Evolutionary conservation across 2,797 vertebrate species (phyloP).

Genomic region (Hozukius guyotensis): DNA sequence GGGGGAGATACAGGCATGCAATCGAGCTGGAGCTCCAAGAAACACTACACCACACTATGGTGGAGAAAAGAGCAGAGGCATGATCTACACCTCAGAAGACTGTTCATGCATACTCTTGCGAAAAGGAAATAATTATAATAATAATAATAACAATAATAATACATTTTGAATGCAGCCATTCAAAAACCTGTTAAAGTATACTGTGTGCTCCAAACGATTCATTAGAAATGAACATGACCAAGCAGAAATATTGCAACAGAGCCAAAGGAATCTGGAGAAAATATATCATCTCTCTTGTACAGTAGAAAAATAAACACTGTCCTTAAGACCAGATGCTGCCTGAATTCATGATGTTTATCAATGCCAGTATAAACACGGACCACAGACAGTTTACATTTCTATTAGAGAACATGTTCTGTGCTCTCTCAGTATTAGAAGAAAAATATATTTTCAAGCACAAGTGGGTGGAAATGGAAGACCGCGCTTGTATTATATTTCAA

Average conservation of each 20-base stretch:
- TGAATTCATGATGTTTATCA: slow-evolving; percentile 78
- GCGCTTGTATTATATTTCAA: slow-evolving; percentile 44
- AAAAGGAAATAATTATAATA: slow-evolving; percentile 9
- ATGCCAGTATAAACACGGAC: slow-evolving; percentile 69
- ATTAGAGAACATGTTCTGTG: slow-evolving; percentile 67
- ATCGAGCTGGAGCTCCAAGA: slow-evolving; percentile 58
- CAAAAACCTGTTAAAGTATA: background rate
- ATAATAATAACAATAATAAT: slow-evolving; percentile 5
- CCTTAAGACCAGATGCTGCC: slow-evolving; percentile 75
- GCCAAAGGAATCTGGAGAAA: slow-evolving; percentile 43
- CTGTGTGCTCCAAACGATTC: background rate
- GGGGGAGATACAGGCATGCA: slow-evolving; percentile 86
- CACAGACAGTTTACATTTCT: slow-evolving; percentile 79
- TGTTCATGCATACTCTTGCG: background rate
- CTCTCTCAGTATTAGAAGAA: slow-evolving; percentile 61
- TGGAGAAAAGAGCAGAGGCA: slow-evolving; percentile 38
- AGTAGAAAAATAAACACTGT: slow-evolving; percentile 78
- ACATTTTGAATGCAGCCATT: background rate
- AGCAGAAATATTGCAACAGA: slow-evolving; percentile 39
- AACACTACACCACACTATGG: slow-evolving; percentile 38
- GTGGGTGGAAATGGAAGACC: slow-evolving; percentile 40
- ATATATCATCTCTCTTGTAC: slow-evolving; percentile 58
- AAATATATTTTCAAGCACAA: slow-evolving; percentile 58
- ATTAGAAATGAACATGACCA: slow-evolving; percentile 26
- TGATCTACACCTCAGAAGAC: slow-evolving; percentile 29